phyloP scores from a whole-genome alignment of 92 coral and sea anemone species.

The Epizoanthus illoricatus region DNA sequence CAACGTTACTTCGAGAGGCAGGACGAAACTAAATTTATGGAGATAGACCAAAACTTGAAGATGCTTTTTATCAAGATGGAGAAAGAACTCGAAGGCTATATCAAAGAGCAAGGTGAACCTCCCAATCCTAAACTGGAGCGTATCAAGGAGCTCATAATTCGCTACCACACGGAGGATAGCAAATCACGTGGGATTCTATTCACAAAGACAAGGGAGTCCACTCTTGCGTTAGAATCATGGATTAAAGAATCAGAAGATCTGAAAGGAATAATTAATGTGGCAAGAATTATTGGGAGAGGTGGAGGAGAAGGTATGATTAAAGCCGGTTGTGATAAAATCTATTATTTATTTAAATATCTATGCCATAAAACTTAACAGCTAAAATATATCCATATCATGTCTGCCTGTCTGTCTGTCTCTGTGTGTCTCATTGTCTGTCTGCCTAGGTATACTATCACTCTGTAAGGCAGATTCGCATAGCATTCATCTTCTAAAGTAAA shows the following conservation, averaged over 20 bases:
- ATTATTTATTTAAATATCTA: not conserved
- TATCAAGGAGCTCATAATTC: conserved; percentile 54
- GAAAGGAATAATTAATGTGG: conserved; percentile 52
- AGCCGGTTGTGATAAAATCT: too few species aligned
- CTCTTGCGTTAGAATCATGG: conserved; percentile 75
- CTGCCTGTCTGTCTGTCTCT: not conserved
- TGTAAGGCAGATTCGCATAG: too few species aligned
- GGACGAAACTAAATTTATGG: conserved; percentile 45
- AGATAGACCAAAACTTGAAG: conserved; percentile 49
- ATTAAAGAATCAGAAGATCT: conserved; percentile 64
- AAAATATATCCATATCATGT: too few species aligned
- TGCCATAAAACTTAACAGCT: not conserved
- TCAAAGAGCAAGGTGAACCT: conserved; percentile 59
- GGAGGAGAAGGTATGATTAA: conserved; percentile 68
- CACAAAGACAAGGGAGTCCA: conserved; percentile 77
- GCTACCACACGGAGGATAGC: not conserved
- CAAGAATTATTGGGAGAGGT: conserved; percentile 75
- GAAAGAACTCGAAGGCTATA: conserved; percentile 31
- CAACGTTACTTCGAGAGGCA: conserved; percentile 57
- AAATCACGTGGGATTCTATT: conserved; percentile 84
- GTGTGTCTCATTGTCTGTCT: too few species aligned
- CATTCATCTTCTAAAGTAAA: not conserved
- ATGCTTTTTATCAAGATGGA: conserved; percentile 41
- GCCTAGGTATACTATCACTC: too few species aligned
- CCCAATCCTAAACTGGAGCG: conserved; percentile 63